Evolutionary conservation across 1,140 invertebrate species (phyloP).

Genomic region (Ostrea edulis): DNA sequence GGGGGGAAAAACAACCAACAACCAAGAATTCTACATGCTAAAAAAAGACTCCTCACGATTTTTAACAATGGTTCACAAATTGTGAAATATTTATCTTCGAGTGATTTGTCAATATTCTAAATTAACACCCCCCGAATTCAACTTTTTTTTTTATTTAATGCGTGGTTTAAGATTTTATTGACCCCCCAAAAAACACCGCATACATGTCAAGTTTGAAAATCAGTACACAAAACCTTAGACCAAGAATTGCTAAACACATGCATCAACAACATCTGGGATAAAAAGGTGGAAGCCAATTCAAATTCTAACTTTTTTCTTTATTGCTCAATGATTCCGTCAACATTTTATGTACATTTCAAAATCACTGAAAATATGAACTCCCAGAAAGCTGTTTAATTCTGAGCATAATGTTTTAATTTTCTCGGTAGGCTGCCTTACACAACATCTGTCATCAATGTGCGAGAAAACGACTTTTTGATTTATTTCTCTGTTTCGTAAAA

Average conservation of each 20-base stretch:
- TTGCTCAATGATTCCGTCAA: not conserved
- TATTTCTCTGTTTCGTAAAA: slow-evolving; percentile 27
- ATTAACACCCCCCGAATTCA: not conserved
- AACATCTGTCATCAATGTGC: not conserved
- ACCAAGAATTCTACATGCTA: too few relatives aligned
- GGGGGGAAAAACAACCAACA: too few relatives aligned
- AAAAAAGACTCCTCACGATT: too few relatives aligned
- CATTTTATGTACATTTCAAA: not conserved
- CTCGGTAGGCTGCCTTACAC: not conserved
- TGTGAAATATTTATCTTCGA: not conserved
- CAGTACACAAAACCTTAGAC: too few relatives aligned
- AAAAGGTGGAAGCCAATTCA: too few relatives aligned
- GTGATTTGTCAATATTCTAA: not conserved
- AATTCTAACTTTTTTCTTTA: not conserved
- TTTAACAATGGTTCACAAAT: too few relatives aligned
- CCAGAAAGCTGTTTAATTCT: not conserved
- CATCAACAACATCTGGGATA: too few relatives aligned
- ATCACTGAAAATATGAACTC: not conserved
- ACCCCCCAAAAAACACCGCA: not conserved
- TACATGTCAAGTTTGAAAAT: not conserved
- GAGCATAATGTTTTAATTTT: slow-evolving; percentile 14
- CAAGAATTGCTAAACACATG: too few relatives aligned
- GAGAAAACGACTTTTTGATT: slow-evolving; percentile 7
- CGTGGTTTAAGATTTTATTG: not conserved
- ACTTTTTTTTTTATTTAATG: not conserved